phyloP scores from a whole-genome alignment of 2,113 vertebrate genomes.

The Coptodon rendalli region DNA sequence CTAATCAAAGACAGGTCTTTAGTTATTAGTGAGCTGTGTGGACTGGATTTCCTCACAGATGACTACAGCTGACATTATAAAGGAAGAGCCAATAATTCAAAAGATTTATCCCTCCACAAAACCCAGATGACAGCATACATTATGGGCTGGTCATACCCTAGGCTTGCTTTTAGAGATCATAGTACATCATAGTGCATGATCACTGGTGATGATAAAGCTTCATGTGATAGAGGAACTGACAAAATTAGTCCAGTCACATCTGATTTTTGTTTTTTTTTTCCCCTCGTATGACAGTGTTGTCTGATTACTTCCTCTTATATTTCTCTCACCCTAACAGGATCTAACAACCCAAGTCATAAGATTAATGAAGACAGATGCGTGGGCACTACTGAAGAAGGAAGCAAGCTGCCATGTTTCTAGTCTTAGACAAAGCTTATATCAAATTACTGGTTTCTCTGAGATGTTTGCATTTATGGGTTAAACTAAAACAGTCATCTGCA shows the following conservation, averaged over 20 bases:
- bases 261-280: not conserved
- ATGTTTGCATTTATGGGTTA: not conserved
- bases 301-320: not conserved
- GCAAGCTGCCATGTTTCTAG: not conserved
- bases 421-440: not conserved
- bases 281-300: not conserved
- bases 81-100: not conserved
- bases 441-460: not conserved
- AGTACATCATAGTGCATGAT: not conserved
- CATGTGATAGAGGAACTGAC: slow-evolving; percentile 12
- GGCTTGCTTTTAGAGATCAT: not conserved
- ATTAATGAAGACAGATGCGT: not conserved
- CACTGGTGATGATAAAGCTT: not conserved
- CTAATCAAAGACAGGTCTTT: slow-evolving; percentile 46
- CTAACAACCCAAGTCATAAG: not conserved
- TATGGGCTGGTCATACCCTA: not conserved
- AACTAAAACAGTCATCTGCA: not conserved
- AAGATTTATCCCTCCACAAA: not conserved
- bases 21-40: not conserved
- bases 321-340: not conserved
- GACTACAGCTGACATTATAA: not conserved
- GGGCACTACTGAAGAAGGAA: not conserved
- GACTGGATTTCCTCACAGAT: not conserved
- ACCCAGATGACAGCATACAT: not conserved
- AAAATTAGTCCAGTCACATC: not conserved